These are phyloP conservation scores for Rhabditophanes sp. DNA, from an alignment of 2,888 invertebrate genomes.

Conservation along the genomic window DNA sequence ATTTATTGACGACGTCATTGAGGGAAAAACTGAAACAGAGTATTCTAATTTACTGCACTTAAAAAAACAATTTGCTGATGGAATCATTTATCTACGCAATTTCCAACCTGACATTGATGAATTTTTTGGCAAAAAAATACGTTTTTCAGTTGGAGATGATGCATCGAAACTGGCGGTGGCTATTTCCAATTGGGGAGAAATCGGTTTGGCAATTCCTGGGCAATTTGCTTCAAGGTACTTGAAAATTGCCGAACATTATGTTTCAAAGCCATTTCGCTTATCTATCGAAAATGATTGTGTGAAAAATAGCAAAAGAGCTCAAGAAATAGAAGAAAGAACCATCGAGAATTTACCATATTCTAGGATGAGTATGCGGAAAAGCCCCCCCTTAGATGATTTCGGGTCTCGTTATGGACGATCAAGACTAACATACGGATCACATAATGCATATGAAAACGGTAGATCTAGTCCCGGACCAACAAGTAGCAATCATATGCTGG, in stretches of 20 bases:
- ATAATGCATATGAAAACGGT: too few relatives aligned
- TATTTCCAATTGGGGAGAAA: constrained; percentile 72
- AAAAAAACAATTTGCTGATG: constrained; percentile 84
- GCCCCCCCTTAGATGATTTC: too few relatives aligned
- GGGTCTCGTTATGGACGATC: too few relatives aligned
- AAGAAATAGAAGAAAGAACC: too few relatives aligned
- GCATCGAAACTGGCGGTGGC: constrained; percentile 58
- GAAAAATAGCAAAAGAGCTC: too few relatives aligned
- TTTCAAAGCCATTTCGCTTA: constrained; percentile 30
- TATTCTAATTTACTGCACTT: constrained; percentile 78
- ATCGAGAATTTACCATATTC: too few relatives aligned
- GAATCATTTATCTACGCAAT: constrained; percentile 77
- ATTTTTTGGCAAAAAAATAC: constrained; percentile 39
- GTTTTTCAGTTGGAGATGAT: constrained; percentile 68
- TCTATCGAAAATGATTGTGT: constrained; percentile 22
- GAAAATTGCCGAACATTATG: constrained; percentile 37
- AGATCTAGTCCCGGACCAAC: too few relatives aligned
- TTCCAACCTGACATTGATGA: constrained; percentile 56
- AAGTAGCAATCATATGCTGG: too few relatives aligned
- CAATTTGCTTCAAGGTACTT: constrained; percentile 41
- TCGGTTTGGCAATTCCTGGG: constrained; percentile 52
- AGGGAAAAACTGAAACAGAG: constrained; percentile 46
- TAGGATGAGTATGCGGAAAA: too few relatives aligned
- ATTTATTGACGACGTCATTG: constrained; percentile 59
- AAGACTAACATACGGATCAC: too few relatives aligned